Base-by-base conservation (phyloP, 53 echinoderm and acorn worm species). In the Holothuria leucospilota region DNA sequence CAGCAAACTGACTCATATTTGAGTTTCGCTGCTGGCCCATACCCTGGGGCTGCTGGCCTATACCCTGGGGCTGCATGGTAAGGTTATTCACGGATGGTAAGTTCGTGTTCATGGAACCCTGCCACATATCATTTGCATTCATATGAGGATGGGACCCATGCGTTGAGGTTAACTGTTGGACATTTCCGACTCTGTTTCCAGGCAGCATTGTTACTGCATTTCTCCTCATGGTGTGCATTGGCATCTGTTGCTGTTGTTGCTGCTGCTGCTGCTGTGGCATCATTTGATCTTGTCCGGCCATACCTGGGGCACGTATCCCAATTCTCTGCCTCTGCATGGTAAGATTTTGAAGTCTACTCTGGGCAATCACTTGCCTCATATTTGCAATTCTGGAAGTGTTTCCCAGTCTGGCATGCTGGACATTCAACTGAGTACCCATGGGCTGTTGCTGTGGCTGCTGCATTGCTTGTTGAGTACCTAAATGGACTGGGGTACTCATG, bases 181-280 rank as follows among this genome's bases (percentile, higher is more conserved):
- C 51, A 56, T 56, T 56, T 56, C 52, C 52, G 1, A 52, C 52
- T 13, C 56, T 56, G 4, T 56, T 56, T 56, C 56, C 56, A 6
- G 51, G 51, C 2, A 49, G 51, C 23, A 20, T 51, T 20, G 30
- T 13, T 6, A 24, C 52, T 26, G 80, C 18, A 30, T 60, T 80
- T 29, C 61, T 56, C 20, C 80, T 61, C 80, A 80, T 80, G 20
- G 41, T 51, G 29, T 52, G 53, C 49, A 52, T 52, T 46, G 53
- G 13, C 78, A 78, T 78, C 58, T 52, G 78, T 13, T 49, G 77
- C n/a, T 39, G 77, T n/a, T 51, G 49, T 38, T 77, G 77, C 11
- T 49, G 77, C n/a, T 39, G 77, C 49, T 51, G 49, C 53, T 77
- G 77, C 11, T 77, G 77, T 21, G 77, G 53, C 77, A 77, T 77